Evolutionary conservation across 1,140 invertebrate genomes (phyloP).

Genomic region (Acromyrmex charruanus): DNA sequence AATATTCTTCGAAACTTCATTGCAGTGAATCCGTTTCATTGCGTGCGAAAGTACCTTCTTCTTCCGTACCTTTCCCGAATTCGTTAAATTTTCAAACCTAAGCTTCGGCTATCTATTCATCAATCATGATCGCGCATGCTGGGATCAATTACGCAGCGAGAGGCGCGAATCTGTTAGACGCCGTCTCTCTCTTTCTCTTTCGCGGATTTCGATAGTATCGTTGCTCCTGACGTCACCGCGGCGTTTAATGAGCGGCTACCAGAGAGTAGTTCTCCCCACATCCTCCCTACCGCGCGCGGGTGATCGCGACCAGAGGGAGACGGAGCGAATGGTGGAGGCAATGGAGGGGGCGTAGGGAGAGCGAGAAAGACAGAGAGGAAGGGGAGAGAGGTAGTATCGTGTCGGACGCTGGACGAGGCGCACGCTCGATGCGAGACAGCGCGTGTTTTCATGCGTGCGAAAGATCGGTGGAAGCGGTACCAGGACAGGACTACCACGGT

Average conservation of each 20-base stretch:
- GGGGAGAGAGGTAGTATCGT: constrained; percentile 84
- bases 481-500: constrained; percentile 53
- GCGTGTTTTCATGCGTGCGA: constrained; percentile 79
- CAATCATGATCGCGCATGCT: constrained; percentile 47
- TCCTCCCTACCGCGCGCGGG: constrained; percentile 42
- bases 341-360: constrained; percentile 82
- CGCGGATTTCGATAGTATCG: constrained; percentile 70
- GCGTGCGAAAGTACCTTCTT: neutral
- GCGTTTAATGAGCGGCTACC: constrained; percentile 78
- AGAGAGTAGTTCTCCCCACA: constrained; percentile 56
- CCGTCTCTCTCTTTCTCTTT: constrained; percentile 38
- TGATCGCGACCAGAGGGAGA: constrained; percentile 67
- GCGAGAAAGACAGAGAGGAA: constrained; percentile 81
- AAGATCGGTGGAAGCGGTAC: constrained; percentile 70
- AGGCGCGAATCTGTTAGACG: constrained; percentile 34
- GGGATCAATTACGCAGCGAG: constrained; percentile 58
- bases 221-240: constrained; percentile 74
- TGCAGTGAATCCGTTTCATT: neutral
- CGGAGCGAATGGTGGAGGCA: constrained; percentile 55
- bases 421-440: constrained; percentile 83
- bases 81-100: constrained; percentile 37
- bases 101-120: constrained; percentile 40
- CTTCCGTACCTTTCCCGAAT: neutral
- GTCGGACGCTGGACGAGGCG: constrained; percentile 85
- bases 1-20: neutral